Evolutionary conservation across 2,113 vertebrate species (phyloP).

Genomic region (Phylloscopus whistleri): DNA sequence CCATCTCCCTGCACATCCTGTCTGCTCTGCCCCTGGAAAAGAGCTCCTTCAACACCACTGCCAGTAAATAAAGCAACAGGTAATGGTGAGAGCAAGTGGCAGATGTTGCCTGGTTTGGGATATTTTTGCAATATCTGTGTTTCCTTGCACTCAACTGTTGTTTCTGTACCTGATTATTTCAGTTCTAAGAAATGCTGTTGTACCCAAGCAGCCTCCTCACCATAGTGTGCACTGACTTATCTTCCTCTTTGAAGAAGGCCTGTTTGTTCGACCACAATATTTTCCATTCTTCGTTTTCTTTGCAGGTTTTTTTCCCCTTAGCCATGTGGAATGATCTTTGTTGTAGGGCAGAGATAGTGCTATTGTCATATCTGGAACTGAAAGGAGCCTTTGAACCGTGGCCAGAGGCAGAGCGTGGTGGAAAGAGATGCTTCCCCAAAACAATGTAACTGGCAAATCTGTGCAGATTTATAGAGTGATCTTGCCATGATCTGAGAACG

Average conservation of each 20-base stretch:
- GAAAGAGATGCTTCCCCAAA: conserved; percentile 63
- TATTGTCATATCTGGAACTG: conserved; percentile 51
- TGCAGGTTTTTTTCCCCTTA: background rate
- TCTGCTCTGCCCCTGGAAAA: background rate
- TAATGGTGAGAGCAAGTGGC: background rate
- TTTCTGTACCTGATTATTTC: background rate
- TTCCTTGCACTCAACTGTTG: background rate
- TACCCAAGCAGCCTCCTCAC: background rate
- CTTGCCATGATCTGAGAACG: conserved; percentile 76
- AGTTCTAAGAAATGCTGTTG: background rate
- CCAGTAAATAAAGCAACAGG: background rate
- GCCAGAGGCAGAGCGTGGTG: conserved; percentile 56
- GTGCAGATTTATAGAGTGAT: conserved; percentile 42
- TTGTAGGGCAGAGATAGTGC: conserved; percentile 1
- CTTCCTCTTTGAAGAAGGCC: background rate
- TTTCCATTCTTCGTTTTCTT: conserved; percentile 21
- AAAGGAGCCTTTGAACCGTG: conserved; percentile 60
- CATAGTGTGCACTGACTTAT: background rate
- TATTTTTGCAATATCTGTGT: background rate
- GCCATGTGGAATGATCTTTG: background rate
- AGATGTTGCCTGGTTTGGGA: background rate
- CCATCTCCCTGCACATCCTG: background rate
- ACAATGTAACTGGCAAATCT: conserved; percentile 44
- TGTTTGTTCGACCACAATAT: conserved; percentile 27
- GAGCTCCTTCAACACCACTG: background rate